Conservation (phyloP, 2,888 invertebrate species). For the Rhorus exstirpatorius region DNA sequence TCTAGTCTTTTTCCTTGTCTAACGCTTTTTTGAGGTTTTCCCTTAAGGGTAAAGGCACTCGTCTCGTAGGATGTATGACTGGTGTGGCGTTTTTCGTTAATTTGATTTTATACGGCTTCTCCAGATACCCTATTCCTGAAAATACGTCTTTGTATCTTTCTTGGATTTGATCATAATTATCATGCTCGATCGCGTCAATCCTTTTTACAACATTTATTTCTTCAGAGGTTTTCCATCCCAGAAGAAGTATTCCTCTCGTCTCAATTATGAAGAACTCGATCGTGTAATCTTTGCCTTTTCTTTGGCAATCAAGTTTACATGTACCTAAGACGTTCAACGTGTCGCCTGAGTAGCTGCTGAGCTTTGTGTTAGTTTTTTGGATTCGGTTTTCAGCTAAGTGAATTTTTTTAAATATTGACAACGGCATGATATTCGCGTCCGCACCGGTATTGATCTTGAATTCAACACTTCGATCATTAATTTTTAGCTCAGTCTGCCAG, state of each 20-base stretch:
- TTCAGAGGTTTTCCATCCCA: slow-evolving; percentile 42
- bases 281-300: neutral
- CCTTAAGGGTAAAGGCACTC: slow-evolving; percentile 68
- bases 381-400: too few relatives aligned
- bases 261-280: slow-evolving; percentile 50
- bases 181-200: slow-evolving; percentile 32
- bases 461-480: slow-evolving; percentile 38
- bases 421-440: slow-evolving; percentile 50
- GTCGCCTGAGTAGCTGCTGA: slow-evolving; percentile 32
- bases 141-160: slow-evolving; percentile 69
- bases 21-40: slow-evolving; percentile 60
- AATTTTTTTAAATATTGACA: neutral
- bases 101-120: slow-evolving; percentile 26
- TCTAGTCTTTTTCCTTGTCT: slow-evolving; percentile 35
- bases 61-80: slow-evolving; percentile 67
- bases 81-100: slow-evolving; percentile 45
- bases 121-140: slow-evolving; percentile 68
- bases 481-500: slow-evolving; percentile 8
- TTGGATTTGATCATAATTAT: slow-evolving; percentile 25
- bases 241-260: slow-evolving; percentile 39
- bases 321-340: slow-evolving; percentile 29
- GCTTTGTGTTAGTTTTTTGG: neutral
- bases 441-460: slow-evolving; percentile 68
- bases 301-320: slow-evolving; percentile 11
- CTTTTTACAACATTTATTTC: slow-evolving; percentile 52